Conservation (phyloP, 2,113 vertebrate genomes). For the Aramus guarauna region DNA sequence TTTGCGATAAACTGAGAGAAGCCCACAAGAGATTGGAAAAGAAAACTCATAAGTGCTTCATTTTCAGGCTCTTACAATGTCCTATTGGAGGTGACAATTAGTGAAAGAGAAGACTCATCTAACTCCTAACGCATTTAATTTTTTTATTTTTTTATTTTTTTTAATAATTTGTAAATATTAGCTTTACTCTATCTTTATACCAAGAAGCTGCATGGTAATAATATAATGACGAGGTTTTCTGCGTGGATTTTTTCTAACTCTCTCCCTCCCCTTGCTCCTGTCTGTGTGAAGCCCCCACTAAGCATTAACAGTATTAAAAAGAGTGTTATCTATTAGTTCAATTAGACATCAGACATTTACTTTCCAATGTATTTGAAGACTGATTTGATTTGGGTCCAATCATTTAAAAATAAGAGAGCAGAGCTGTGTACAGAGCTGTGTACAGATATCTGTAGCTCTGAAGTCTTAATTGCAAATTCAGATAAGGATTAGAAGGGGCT, state of each 20-base stretch:
- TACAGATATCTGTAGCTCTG: conserved; percentile 76
- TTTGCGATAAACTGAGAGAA: conserved; percentile 78
- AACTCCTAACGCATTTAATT: neutral
- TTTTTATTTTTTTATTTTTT: neutral
- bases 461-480: conserved; percentile 84
- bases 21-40: conserved; percentile 74
- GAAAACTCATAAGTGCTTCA: conserved; percentile 74
- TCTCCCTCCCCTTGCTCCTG: conserved; percentile 20
- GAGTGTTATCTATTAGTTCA: conserved; percentile 72
- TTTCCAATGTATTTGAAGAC: conserved; percentile 76
- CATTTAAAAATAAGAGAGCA: conserved; percentile 76
- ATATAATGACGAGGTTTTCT: conserved; percentile 52
- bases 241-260: neutral
- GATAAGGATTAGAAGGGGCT: conserved; percentile 80
- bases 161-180: conserved; percentile 55
- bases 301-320: conserved; percentile 67
- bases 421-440: conserved; percentile 63
- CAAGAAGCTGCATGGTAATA: conserved; percentile 37
- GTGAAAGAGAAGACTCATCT: conserved; percentile 22
- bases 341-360: conserved; percentile 76
- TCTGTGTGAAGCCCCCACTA: conserved; percentile 26
- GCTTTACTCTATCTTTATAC: conserved; percentile 42
- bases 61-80: conserved; percentile 59
- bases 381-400: conserved; percentile 75
- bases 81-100: conserved; percentile 67